These are phyloP conservation scores for Pogonognathellus flavescens DNA, from an alignment of 1,140 invertebrate species.

Conservation along the genomic window DNA sequence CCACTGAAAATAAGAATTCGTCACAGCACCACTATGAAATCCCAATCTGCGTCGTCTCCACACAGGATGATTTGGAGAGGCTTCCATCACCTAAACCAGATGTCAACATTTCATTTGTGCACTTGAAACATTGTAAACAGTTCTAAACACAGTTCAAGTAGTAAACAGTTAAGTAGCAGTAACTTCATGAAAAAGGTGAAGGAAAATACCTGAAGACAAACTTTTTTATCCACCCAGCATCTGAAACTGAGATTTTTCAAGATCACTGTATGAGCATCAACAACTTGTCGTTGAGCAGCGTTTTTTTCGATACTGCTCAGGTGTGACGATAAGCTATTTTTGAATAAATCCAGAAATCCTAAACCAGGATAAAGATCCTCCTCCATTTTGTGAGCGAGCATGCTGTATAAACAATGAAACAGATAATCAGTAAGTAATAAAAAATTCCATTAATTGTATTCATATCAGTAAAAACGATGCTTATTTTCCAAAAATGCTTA, in stretches of 20 bases:
- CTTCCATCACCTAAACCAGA: slow-evolving; percentile 3
- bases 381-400: slow-evolving; percentile 35
- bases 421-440: too few relatives aligned
- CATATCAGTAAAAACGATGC: not conserved
- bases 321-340: not conserved
- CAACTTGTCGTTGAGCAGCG: not conserved
- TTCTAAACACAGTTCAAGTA: not conserved
- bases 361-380: slow-evolving; percentile 24
- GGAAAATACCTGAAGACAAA: not conserved
- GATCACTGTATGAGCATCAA: not conserved
- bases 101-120: not conserved
- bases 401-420: not conserved
- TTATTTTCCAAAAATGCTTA: not conserved
- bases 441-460: too few relatives aligned
- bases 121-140: not conserved
- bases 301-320: not conserved
- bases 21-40: slow-evolving; percentile 23
- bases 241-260: slow-evolving; percentile 6
- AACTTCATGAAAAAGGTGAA: not conserved
- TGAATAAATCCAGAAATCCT: slow-evolving; percentile 18
- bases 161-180: not conserved
- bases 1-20: slow-evolving; percentile 4
- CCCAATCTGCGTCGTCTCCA: slow-evolving; percentile 12
- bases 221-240: not conserved
- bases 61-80: not conserved